phyloP scores from a whole-genome alignment of 1,140 invertebrate genomes.

The Nephotettix cincticeps region DNA sequence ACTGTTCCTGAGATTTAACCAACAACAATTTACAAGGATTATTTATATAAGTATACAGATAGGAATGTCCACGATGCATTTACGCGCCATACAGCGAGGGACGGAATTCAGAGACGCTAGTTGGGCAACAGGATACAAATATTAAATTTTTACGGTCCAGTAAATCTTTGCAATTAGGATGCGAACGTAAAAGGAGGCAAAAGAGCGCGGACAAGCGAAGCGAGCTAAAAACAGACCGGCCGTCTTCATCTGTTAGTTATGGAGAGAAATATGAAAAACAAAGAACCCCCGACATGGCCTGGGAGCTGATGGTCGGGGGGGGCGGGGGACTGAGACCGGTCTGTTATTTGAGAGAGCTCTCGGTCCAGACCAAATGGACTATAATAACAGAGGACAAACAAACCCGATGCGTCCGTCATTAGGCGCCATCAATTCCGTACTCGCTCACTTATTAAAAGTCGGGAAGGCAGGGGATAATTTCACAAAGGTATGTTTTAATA shows the following conservation, averaged over 20 bases:
- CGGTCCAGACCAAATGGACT: slow-evolving; percentile 2
- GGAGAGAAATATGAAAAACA: slow-evolving; percentile 8
- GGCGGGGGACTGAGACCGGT: not conserved
- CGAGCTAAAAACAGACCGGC: slow-evolving; percentile 8
- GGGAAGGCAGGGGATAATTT: not conserved
- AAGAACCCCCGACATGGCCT: not conserved
- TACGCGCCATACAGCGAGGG: no score
- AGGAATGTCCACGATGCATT: no score
- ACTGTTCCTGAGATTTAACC: no score
- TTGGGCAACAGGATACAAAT: no score
- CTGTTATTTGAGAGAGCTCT: slow-evolving; percentile 9
- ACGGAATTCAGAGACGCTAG: no score
- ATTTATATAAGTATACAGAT: no score
- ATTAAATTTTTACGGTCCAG: not conserved
- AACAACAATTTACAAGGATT: no score
- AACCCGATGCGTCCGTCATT: not conserved
- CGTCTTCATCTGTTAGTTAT: slow-evolving; percentile 8
- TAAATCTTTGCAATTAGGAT: slow-evolving; percentile 6
- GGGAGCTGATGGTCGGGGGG: not conserved
- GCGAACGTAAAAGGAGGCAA: not conserved
- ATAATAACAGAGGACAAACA: slow-evolving; percentile 5
- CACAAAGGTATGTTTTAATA: slow-evolving; percentile 10
- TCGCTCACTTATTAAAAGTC: not conserved
- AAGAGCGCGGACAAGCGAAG: not conserved
- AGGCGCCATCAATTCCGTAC: slow-evolving; percentile 2